phyloP scores from a whole-genome alignment of 2,113 vertebrate genomes.

The Tachysurus vachellii region DNA sequence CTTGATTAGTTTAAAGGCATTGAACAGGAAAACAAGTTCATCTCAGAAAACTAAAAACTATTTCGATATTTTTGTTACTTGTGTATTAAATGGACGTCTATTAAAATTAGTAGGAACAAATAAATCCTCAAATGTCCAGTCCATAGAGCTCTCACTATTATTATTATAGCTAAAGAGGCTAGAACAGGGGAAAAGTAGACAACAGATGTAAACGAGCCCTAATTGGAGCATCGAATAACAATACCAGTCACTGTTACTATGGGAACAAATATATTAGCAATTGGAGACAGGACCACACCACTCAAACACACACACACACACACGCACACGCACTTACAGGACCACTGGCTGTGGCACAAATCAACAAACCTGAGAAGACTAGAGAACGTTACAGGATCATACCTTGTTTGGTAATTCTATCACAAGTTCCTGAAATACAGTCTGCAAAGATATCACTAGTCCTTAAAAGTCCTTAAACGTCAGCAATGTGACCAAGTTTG shows the following conservation, averaged over 20 bases:
- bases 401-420: slow-evolving; percentile 30
- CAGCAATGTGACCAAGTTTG: not conserved
- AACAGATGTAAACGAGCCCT: not conserved
- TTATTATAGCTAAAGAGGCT: not conserved
- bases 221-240: not conserved
- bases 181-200: not conserved
- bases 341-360: slow-evolving; percentile 22
- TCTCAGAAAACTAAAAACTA: no score
- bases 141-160: no score
- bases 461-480: slow-evolving; percentile 25
- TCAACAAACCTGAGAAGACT: not conserved
- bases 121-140: no score
- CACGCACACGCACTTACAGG: not conserved
- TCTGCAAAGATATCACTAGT: not conserved
- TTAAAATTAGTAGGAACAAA: no score
- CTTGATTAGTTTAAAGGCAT: not conserved
- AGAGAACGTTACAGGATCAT: not conserved
- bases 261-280: not conserved
- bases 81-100: no score
- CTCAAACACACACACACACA: not conserved
- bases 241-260: not conserved
- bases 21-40: no score
- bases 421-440: not conserved
- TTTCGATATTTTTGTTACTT: no score
- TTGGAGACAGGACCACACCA: not conserved